These are phyloP conservation scores for Myrmophylax atrothorax DNA, from an alignment of 2,113 vertebrate species.

Conservation along the genomic window DNA sequence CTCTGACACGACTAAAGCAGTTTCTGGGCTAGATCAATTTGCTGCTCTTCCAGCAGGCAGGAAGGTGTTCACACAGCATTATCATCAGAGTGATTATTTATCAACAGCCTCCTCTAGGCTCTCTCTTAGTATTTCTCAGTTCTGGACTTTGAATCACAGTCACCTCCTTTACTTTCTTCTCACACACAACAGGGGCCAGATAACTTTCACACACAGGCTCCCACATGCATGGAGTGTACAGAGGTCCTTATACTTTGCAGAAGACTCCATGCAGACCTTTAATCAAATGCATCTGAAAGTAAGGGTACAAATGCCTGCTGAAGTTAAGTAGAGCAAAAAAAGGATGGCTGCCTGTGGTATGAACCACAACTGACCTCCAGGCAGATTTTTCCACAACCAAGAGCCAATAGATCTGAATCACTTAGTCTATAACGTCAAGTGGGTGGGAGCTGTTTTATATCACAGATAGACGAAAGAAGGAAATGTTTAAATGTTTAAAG, in stretches of 20 bases:
- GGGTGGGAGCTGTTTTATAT: not conserved
- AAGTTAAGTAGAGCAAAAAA: not conserved
- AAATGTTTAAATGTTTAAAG: not conserved
- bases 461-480: not conserved
- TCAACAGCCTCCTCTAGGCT: not conserved
- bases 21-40: not conserved
- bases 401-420: constrained; percentile 25
- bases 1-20: not conserved
- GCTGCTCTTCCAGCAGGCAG: not conserved
- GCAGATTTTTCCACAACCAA: constrained; percentile 32
- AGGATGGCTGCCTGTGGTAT: not conserved
- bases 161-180: not conserved
- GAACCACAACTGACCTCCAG: not conserved
- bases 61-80: accelerated
- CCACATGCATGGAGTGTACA: accelerated
- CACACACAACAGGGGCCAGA: not conserved
- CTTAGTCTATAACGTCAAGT: not conserved
- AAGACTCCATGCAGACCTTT: not conserved
- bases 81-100: not conserved
- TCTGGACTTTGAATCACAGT: not conserved
- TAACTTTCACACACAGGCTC: not conserved
- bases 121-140: not conserved
- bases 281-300: not conserved
- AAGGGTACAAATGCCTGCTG: not conserved
- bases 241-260: not conserved